Conservation (phyloP, 2,797 vertebrate species). For the Cryptoblepharus egeriae region DNA sequence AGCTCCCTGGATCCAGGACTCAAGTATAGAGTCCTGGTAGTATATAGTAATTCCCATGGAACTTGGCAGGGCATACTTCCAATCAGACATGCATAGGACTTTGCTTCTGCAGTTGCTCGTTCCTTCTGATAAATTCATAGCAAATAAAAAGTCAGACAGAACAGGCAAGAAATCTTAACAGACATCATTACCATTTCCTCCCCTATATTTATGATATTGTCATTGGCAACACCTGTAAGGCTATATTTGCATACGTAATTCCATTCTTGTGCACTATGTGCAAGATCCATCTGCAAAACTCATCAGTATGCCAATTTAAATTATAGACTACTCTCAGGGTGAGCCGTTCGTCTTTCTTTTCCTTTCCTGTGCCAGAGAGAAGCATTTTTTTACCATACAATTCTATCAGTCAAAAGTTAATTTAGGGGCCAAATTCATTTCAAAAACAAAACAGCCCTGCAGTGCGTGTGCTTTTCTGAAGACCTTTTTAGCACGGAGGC, state of each 20-base stretch:
- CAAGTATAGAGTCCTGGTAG: too few relatives aligned
- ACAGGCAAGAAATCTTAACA: slow-evolving; percentile 8
- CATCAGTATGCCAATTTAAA: slow-evolving; percentile 46
- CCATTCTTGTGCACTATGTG: slow-evolving; percentile 33
- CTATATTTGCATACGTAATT: slow-evolving; percentile 42
- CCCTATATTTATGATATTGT: not conserved
- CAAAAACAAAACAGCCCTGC: slow-evolving; percentile 36
- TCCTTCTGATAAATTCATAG: not conserved
- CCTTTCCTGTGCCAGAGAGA: slow-evolving; percentile 26
- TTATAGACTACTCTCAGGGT: slow-evolving; percentile 21
- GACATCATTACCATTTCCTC: too few relatives aligned
- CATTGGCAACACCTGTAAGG: slow-evolving; percentile 34
- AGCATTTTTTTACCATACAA: slow-evolving; percentile 25
- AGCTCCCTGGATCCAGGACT: too few relatives aligned
- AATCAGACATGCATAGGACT: too few relatives aligned
- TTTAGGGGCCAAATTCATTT: slow-evolving; percentile 43
- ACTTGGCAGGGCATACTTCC: too few relatives aligned
- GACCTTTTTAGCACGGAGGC: slow-evolving; percentile 39
- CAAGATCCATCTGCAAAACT: slow-evolving; percentile 31
- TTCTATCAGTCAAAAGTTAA: slow-evolving; percentile 54
- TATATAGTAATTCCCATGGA: too few relatives aligned
- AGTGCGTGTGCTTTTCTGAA: slow-evolving; percentile 29
- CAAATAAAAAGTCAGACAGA: slow-evolving; percentile 19
- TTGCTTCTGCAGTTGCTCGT: not conserved
- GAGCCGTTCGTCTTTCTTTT: not conserved